Conservation (phyloP, 2,113 vertebrate genomes). For the Eurypyga helias region DNA sequence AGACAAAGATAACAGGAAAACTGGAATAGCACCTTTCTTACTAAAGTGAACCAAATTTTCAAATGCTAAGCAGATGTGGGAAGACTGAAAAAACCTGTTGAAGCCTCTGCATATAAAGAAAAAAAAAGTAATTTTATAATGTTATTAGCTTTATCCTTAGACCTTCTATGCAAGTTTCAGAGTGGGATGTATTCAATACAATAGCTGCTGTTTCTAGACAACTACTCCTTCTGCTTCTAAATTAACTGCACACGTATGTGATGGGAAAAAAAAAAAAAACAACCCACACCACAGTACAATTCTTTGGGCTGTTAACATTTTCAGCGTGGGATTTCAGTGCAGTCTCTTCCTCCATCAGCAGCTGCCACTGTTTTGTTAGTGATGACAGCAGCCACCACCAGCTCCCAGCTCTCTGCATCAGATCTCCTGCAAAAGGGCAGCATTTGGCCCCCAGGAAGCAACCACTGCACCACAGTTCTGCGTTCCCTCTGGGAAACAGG, state of each 20-base stretch:
- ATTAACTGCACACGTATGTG: not conserved
- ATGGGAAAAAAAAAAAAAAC: not conserved
- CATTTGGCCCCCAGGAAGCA: not conserved
- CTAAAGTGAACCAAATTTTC: not conserved
- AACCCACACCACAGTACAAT: not conserved
- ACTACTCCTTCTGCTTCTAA: not conserved
- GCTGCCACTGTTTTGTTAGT: not conserved
- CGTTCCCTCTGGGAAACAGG: not conserved
- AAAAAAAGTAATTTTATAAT: not conserved
- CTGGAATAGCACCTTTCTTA: not conserved
- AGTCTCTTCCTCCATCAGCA: not conserved
- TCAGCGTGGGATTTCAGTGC: not conserved
- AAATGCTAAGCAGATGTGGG: not conserved
- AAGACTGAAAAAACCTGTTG: not conserved
- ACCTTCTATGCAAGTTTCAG: not conserved
- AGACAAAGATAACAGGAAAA: not conserved
- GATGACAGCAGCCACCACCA: not conserved
- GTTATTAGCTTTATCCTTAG: not conserved
- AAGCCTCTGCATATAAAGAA: not conserved
- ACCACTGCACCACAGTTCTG: fast-evolving
- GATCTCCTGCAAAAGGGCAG: not conserved
- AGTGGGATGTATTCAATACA: not conserved
- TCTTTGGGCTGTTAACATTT: not conserved
- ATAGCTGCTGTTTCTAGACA: not conserved
- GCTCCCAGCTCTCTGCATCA: not conserved